Base-by-base conservation (phyloP, 2,888 invertebrate species). In the Spisula subtruncata region DNA sequence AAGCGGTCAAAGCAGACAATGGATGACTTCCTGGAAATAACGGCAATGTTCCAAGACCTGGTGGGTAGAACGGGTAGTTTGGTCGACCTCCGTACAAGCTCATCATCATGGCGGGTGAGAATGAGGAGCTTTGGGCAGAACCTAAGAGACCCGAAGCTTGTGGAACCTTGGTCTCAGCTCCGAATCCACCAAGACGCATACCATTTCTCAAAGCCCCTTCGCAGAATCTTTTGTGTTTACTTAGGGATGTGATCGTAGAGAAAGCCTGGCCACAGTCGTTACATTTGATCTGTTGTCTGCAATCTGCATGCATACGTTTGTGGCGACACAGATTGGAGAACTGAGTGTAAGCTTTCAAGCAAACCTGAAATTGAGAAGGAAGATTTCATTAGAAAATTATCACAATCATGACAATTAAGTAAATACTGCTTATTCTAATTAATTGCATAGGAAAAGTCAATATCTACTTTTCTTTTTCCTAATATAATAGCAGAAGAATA, bases 291-390 rank as follows among this genome's bases (percentile, higher is more conserved):
- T 96, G 98, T 97, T 98, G 98, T 95, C 99, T 98, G 97, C 99
- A 99, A 96, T 98, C 98, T 86, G 98, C 98, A 97, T 99, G 99
- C 99, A 99, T 99, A 89, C 99, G 98, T 96, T 99, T 99, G 97
- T 99, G 99, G n/a, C 99, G 98, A 96, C 99, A 99, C 96, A 99
- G 97, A 97, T 99, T 99, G 66, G 99, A 99, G 97, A 99, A 99
- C 97, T 99, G 99, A 4, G 99, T 99, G 97, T 99, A 99, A 0
- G 96, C 98, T 97, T 99, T 99, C 96, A 98, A 98, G 97, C 99
- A 99, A 80, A 96, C 96, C 91, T 91, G 81, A 66, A 86, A 86
- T 0, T 48, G 35, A 75, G 32, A 75, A 75, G 0, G 20, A 51
- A 25, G 0, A 25, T 66, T 25, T 66, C 25, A 12, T 66, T 25